These are phyloP conservation scores for Abrostola triplasia DNA, from an alignment of 2,888 invertebrate species.

Conservation along the genomic window DNA sequence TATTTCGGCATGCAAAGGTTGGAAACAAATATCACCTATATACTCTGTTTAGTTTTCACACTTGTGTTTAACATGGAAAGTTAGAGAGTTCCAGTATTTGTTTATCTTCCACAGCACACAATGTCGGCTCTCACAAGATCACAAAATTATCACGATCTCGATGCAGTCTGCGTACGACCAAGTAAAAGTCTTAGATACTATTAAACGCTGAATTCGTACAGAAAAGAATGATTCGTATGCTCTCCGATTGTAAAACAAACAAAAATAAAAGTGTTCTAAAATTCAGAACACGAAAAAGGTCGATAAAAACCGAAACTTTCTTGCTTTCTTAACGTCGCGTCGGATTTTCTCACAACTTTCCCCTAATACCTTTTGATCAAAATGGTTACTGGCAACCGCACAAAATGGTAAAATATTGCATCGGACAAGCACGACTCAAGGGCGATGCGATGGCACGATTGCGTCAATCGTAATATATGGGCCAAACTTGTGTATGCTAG, in stretches of 20 bases:
- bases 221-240: too few species aligned
- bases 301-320: conserved; percentile 26
- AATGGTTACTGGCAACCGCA: conserved; percentile 12
- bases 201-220: background rate
- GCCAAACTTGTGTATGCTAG: conserved; percentile 38
- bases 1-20: background rate
- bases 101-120: background rate
- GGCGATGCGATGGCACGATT: conserved; percentile 42
- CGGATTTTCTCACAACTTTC: conserved; percentile 47
- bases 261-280: background rate
- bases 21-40: background rate
- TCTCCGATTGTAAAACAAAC: too few species aligned
- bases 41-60: conserved; percentile 2
- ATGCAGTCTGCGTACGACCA: background rate
- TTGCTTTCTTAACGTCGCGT: conserved; percentile 34
- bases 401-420: conserved; percentile 39
- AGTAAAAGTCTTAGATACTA: background rate
- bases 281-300: conserved; percentile 35
- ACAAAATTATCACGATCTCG: background rate
- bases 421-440: conserved; percentile 31
- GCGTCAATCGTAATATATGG: conserved; percentile 51
- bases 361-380: conserved; percentile 21
- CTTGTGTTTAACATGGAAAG: conserved; percentile 4
- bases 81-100: conserved; percentile 4
- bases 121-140: conserved; percentile 1